Evolutionary conservation across 1,140 invertebrate genomes (phyloP).

Genomic region (Platyscapa corneri): DNA sequence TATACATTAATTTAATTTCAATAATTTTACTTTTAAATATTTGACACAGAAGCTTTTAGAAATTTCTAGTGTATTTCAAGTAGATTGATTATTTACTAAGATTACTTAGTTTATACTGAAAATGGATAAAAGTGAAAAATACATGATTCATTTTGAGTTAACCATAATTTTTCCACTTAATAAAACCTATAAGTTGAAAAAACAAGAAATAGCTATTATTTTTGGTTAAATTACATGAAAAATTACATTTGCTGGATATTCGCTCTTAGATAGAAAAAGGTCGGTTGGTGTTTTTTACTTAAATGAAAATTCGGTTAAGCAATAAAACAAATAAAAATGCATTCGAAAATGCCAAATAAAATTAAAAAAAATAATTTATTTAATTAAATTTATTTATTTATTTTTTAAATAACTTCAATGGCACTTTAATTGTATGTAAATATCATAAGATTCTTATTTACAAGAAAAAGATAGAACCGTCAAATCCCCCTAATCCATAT

Average conservation of each 20-base stretch:
- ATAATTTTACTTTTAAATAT: too few species aligned
- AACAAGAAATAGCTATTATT: background rate
- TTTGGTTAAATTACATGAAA: background rate
- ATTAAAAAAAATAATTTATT: too few species aligned
- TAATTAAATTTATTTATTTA: too few species aligned
- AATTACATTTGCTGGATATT: background rate
- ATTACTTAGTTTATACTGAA: background rate
- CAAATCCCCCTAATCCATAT: background rate
- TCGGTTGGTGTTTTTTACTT: background rate
- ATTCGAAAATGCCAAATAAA: background rate
- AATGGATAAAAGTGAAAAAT: background rate
- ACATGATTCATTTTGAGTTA: background rate
- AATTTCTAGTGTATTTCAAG: too few species aligned
- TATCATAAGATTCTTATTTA: conserved; percentile 34
- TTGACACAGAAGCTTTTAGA: too few species aligned
- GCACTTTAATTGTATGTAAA: conserved; percentile 60
- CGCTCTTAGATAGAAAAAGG: background rate
- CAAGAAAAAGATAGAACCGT: background rate
- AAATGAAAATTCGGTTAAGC: background rate
- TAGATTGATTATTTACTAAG: background rate
- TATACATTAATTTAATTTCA: too few species aligned
- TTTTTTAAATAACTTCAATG: too few species aligned
- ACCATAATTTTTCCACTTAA: background rate
- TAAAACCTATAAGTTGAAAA: background rate
- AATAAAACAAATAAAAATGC: background rate